These are phyloP conservation scores for Epizoanthus fatuus DNA, from an alignment of 92 coral and sea anemone genomes.

Conservation along the genomic window DNA sequence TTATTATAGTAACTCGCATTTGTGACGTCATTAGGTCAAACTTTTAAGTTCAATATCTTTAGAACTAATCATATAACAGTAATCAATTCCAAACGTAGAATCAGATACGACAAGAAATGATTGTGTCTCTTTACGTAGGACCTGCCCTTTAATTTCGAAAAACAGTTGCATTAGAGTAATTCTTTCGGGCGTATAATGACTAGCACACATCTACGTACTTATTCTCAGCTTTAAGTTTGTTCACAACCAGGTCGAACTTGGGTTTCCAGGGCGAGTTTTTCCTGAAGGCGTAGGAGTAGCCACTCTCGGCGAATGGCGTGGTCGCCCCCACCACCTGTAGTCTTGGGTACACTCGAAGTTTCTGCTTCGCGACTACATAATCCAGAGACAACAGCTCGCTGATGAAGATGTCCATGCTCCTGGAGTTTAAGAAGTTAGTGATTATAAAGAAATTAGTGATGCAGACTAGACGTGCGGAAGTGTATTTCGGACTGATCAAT, in stretches of 20 bases:
- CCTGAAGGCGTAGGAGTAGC: constrained; percentile 88
- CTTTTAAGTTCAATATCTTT: too few relatives aligned
- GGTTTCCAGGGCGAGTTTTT: constrained; percentile 96
- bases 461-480: background rate
- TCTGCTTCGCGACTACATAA: constrained; percentile 92
- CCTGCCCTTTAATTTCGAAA: too few relatives aligned
- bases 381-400: constrained; percentile 88
- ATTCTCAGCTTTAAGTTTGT: constrained; percentile 86
- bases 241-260: constrained; percentile 87
- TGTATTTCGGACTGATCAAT: background rate
- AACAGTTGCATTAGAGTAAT: too few relatives aligned
- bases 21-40: too few relatives aligned
- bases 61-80: too few relatives aligned
- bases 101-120: too few relatives aligned
- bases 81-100: too few relatives aligned
- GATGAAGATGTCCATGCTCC: constrained; percentile 83
- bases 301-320: constrained; percentile 87
- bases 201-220: constrained; percentile 66
- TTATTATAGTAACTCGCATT: too few relatives aligned
- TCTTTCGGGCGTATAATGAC: too few relatives aligned
- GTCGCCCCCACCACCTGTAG: constrained; percentile 90
- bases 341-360: constrained; percentile 72
- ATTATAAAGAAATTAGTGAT: background rate
- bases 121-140: too few relatives aligned
- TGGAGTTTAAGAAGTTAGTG: background rate